These are phyloP conservation scores for Sisyra nigra DNA, from an alignment of 2,888 invertebrate species.

Conservation along the genomic window DNA sequence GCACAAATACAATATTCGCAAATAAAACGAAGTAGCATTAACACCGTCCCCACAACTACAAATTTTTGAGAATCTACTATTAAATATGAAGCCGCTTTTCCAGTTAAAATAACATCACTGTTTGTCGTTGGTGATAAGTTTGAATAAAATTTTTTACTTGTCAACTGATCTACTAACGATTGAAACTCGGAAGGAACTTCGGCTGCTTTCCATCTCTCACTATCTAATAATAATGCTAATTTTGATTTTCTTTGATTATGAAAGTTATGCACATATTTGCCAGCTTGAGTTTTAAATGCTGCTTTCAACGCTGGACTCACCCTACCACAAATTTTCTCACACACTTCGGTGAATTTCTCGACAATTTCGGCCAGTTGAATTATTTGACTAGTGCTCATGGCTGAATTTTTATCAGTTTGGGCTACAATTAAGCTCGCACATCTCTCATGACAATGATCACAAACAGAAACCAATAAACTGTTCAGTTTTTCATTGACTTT, in stretches of 20 bases:
- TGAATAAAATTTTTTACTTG: conserved; percentile 25
- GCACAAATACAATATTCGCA: conserved; percentile 82
- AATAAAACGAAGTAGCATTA: conserved; percentile 77
- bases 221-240: conserved; percentile 68
- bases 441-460: conserved; percentile 84
- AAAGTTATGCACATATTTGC: conserved; percentile 79
- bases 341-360: conserved; percentile 59
- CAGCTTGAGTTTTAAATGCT: conserved; percentile 75
- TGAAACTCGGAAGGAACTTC: conserved; percentile 86
- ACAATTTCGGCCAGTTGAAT: conserved; percentile 59
- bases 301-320: conserved; percentile 64
- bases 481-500: conserved; percentile 54
- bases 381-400: conserved; percentile 62
- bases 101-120: conserved; percentile 18
- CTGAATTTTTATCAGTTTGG: conserved; percentile 49
- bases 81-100: conserved; percentile 17
- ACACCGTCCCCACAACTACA: conserved; percentile 64
- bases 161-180: conserved; percentile 57
- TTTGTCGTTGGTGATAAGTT: conserved; percentile 20
- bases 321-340: conserved; percentile 57
- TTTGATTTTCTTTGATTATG: conserved; percentile 79
- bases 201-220: conserved; percentile 86
- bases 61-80: conserved; percentile 37
- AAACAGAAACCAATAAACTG: conserved; percentile 65
- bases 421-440: conserved; percentile 77